phyloP scores from a whole-genome alignment of 2,888 invertebrate species.

The Acleris holmiana region DNA sequence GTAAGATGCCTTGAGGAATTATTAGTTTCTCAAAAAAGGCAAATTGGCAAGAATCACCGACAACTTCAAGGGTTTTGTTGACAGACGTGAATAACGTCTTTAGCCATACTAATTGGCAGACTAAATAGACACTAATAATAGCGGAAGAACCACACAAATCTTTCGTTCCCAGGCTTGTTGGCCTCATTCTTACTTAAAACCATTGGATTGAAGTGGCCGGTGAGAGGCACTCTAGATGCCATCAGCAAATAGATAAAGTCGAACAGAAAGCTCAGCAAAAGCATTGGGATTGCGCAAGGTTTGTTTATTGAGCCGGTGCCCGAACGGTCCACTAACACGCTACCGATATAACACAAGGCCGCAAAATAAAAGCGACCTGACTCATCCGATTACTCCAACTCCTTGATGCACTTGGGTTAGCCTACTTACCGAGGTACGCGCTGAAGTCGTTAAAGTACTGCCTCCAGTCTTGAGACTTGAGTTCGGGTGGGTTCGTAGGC shows the following conservation, averaged over 20 bases:
- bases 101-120: slow-evolving; percentile 36
- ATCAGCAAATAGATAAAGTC: slow-evolving; percentile 23
- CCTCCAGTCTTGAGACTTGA: slow-evolving; percentile 74
- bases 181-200: slow-evolving; percentile 11
- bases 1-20: no score
- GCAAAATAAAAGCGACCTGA: slow-evolving; percentile 70
- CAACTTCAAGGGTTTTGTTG: slow-evolving; percentile 26
- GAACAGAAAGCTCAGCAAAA: slow-evolving; percentile 38
- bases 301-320: slow-evolving; percentile 72
- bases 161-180: slow-evolving; percentile 10
- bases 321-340: slow-evolving; percentile 75
- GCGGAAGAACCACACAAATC: slow-evolving; percentile 33
- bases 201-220: slow-evolving; percentile 8
- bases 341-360: slow-evolving; percentile 80
- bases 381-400: slow-evolving; percentile 59
- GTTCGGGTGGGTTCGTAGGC: slow-evolving; percentile 66
- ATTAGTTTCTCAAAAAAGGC: neutral
- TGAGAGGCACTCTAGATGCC: slow-evolving; percentile 21
- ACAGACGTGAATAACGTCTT: slow-evolving; percentile 32
- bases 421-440: slow-evolving; percentile 75
- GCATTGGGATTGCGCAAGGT: slow-evolving; percentile 69
- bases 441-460: slow-evolving; percentile 80
- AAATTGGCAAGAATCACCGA: slow-evolving; percentile 16
- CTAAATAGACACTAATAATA: slow-evolving; percentile 30
- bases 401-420: slow-evolving; percentile 49